phyloP scores from a whole-genome alignment of 2,797 vertebrate species.

The Dermochelys coriacea region DNA sequence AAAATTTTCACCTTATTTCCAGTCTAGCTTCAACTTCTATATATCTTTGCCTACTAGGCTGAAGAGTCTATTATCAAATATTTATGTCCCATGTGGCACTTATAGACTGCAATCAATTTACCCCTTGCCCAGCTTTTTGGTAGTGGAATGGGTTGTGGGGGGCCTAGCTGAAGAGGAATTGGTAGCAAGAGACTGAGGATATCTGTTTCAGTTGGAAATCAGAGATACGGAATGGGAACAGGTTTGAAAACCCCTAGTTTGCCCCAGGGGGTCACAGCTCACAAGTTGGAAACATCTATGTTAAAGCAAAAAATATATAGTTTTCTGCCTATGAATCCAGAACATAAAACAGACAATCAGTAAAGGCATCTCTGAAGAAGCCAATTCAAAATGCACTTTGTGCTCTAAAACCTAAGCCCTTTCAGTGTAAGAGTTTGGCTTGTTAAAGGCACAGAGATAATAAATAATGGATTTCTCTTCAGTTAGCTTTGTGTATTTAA shows the following conservation, averaged over 20 bases:
- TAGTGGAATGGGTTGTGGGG: neutral
- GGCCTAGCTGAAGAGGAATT: neutral
- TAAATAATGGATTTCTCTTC: conserved; percentile 77
- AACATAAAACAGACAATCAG: conserved; percentile 42
- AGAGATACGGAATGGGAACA: conserved; percentile 14
- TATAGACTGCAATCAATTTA: neutral
- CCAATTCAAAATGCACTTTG: conserved; percentile 51
- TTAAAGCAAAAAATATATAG: conserved; percentile 45
- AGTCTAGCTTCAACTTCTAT: neutral
- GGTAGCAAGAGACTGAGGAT: neutral
- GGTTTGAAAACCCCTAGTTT: conserved; percentile 52
- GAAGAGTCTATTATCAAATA: neutral
- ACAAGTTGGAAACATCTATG: conserved; percentile 26
- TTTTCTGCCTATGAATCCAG: conserved; percentile 55
- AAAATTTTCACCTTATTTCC: no score
- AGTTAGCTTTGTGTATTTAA: conserved; percentile 65
- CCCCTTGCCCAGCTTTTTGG: neutral
- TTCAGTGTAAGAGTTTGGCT: conserved; percentile 24
- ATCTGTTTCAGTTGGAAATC: conserved; percentile 24
- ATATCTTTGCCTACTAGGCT: neutral
- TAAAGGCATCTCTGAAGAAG: conserved; percentile 50
- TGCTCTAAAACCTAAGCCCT: neutral
- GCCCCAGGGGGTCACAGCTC: conserved; percentile 25
- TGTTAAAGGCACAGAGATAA: conserved; percentile 58
- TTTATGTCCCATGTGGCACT: neutral